Conservation (phyloP, 2,888 invertebrate genomes). For the Koerneria pararmatus region DNA sequence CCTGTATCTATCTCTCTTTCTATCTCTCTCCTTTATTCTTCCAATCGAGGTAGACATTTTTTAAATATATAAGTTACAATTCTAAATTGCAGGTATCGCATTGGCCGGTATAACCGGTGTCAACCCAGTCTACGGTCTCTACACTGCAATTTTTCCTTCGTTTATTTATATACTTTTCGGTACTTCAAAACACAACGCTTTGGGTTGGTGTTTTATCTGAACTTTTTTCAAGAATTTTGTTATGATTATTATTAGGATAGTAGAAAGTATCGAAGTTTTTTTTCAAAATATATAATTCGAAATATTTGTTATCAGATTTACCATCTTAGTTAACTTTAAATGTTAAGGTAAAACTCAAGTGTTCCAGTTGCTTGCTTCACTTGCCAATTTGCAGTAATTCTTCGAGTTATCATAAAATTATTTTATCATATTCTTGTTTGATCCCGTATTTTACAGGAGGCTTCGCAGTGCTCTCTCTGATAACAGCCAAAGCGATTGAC, state of each 20-base stretch:
- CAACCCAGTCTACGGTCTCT: slow-evolving; percentile 56
- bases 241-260: too few relatives aligned
- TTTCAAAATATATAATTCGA: too few relatives aligned
- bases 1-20: neutral
- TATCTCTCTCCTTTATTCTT: slow-evolving; percentile 9
- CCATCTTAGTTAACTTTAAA: neutral
- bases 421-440: too few relatives aligned
- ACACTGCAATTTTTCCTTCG: slow-evolving; percentile 58
- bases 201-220: slow-evolving; percentile 35
- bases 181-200: slow-evolving; percentile 55
- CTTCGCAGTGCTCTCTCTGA: slow-evolving; percentile 55
- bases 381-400: too few relatives aligned
- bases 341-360: neutral
- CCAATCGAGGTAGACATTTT: neutral
- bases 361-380: too few relatives aligned
- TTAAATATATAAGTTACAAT: neutral
- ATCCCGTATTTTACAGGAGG: slow-evolving; percentile 46
- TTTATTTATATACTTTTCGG: slow-evolving; percentile 58
- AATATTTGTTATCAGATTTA: too few relatives aligned
- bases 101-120: slow-evolving; percentile 56
- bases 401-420: too few relatives aligned
- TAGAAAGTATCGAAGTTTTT: too few relatives aligned
- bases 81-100: slow-evolving; percentile 52
- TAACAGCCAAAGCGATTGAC: slow-evolving; percentile 55
- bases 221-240: neutral